Base-by-base conservation (phyloP, 2,888 invertebrate genomes). In the Eupithecia subumbrata region DNA sequence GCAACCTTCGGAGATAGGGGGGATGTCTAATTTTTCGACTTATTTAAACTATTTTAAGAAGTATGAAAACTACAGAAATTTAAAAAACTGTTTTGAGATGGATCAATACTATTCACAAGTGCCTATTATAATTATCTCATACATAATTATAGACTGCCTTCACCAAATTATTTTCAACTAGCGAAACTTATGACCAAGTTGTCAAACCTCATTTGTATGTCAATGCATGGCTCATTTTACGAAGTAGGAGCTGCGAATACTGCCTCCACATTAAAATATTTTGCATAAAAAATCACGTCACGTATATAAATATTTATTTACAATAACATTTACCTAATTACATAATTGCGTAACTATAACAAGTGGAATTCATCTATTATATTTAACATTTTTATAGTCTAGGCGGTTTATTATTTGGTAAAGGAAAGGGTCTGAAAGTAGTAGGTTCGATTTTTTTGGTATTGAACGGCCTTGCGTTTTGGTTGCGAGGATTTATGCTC, bases 401-500 rank as follows among this genome's bases (percentile, higher is more conserved):
- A 78, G 92, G 93, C 14, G 91, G 91, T 76, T 90, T 91, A 5
- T 84, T 90, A 52, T 84, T 86, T 18, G 90, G 86, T 74, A 87
- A 86, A 37, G 82, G 84, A 66, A 90, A 85, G 1, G 93, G 89
- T 56, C 88, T 89, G 45, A 90, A 88, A 0, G 93, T 93, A 25
- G 91, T 91, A 0, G 89, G 88, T 85, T 94, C 94, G 40, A 86
- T 83, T 68, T 92, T 91, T 81, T 89, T 88, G 16, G 85, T 75
- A 76, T 78, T 85, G 12, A 80, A 82, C 30, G 87, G 83, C 73
- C 84, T 86, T 40, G 84, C 81, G 56, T 84, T 87, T 83, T 87
- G 88, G 9, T 84, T 78, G 7, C 82, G 79, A 14, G 78, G 82
- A 0, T 80, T 67, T 69, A 78, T 79, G 71, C 72, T 80, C 8